Percentiles rank a stretch among this genome's conserved stretches.
These are phyloP conservation scores for Scylla paramamosain DNA, from an alignment of 1,140 invertebrate genomes.

Conservation along the genomic window DNA sequence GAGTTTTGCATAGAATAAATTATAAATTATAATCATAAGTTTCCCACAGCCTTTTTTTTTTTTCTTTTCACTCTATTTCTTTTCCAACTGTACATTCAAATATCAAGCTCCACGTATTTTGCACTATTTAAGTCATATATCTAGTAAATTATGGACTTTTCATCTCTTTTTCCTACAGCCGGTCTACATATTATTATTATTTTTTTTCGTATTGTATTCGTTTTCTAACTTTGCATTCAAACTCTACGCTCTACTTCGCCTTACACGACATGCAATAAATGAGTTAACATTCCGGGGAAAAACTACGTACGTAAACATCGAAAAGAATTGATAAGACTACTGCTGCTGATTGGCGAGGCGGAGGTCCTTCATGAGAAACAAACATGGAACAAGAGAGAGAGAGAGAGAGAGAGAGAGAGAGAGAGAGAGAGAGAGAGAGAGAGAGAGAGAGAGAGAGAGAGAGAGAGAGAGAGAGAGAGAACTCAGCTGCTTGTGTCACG, in stretches of 20 bases:
- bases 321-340: neutral
- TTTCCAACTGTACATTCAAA: neutral
- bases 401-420: slow-evolving; percentile 48
- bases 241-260: neutral
- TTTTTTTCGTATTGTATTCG: neutral
- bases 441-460: slow-evolving; percentile 53
- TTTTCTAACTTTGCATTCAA: neutral
- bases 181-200: too few relatives aligned
- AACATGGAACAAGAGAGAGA: slow-evolving; percentile 44
- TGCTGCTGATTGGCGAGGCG: neutral
- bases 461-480: slow-evolving; percentile 36
- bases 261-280: neutral
- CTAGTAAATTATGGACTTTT: neutral
- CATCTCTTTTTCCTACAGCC: neutral
- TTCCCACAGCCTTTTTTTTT: neutral
- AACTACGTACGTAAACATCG: neutral
- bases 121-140: neutral
- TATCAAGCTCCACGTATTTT: neutral
- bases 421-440: slow-evolving; percentile 50
- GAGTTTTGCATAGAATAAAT: too few relatives aligned
- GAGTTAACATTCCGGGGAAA: neutral
- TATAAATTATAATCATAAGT: neutral
- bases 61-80: neutral
- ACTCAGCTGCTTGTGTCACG: too few relatives aligned
- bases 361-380: neutral